These are phyloP conservation scores for Ptyas mucosa DNA, from an alignment of 2,113 vertebrate genomes.

Conservation along the genomic window DNA sequence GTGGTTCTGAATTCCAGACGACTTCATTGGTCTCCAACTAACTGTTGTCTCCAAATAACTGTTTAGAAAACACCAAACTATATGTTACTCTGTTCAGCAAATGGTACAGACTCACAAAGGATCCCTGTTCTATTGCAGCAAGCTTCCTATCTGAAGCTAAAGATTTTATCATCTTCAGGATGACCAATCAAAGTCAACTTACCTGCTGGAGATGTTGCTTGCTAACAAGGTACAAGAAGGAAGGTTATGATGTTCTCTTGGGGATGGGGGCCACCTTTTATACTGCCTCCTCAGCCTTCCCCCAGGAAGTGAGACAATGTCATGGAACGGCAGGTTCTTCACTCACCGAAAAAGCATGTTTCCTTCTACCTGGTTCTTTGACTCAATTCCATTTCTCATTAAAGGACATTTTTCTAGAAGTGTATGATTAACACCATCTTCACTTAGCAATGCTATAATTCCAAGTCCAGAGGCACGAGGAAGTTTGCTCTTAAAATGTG, in stretches of 20 bases:
- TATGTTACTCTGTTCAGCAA: not conserved
- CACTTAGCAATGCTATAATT: not conserved
- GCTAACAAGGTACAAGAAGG: not conserved
- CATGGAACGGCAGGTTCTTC: not conserved
- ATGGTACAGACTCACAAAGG: not conserved
- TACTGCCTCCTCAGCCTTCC: not conserved
- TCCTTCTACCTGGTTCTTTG: not conserved
- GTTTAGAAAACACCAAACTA: not conserved
- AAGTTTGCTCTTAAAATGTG: not conserved
- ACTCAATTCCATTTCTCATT: not conserved
- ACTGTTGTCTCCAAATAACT: no score
- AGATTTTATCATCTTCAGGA: not conserved
- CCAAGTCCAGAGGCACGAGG: not conserved
- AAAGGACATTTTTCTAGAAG: not conserved
- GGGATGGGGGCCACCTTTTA: not conserved
- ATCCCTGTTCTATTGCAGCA: not conserved
- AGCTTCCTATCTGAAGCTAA: not conserved
- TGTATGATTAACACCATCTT: not conserved
- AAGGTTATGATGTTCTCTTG: not conserved
- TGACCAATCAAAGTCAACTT: not conserved
- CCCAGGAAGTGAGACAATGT: not conserved
- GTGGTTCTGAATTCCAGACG: not conserved
- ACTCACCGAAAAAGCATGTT: not conserved
- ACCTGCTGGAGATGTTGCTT: not conserved
- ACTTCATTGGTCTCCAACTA: not conserved